Evolutionary conservation across 2,113 vertebrate genomes (phyloP), one percentile per base, ranked within the genome.

Genomic region (Tupaia chinensis): DNA sequence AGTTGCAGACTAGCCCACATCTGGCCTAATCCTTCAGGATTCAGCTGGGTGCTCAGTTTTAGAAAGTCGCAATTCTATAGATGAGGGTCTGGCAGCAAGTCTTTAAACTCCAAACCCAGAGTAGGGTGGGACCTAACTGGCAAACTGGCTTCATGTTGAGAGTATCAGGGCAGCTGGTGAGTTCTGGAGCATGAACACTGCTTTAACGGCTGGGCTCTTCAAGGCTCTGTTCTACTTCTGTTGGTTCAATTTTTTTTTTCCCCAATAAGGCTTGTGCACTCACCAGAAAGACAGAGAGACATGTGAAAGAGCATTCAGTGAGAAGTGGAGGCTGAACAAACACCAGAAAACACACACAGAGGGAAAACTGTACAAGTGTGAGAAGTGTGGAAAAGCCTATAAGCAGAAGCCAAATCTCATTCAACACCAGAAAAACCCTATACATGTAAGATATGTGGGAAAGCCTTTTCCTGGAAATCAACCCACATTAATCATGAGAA

Each of bases 391-490:
- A 9, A 90, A 69, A 34, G 54, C 56, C 34, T 96, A 54, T 34
- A 69, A 15, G 53, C 68, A 90, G 34, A 81, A 91, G 74, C 27
- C 27, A 23, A 87, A 22, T 27, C 87, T 90, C 1, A 13, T n/a
- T 23, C 92, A 96, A 19, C 87, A 86, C 53, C 74, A 76, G 82
- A 68, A 29, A 17, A 19, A 44, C 44, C 44, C 44, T 44, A 44
- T 44, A 44, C 5, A 44, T 44, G 87, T 25, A 12, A 88, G 15
- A 25, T 32, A 7, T 76, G 91, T 19, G 74, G 66, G 10, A 90
- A 69, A 34, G 34, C 74, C 32, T 93, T 96, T 68, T 74, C 27
- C 69, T 74, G 69, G 68, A 66, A 87, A 4, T 89, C 87, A 14
- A 54, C 73, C 22, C n/a, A 19, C 69, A 93, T 58, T 53, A 68